These are phyloP conservation scores for Oncorhynchus masou DNA, from an alignment of 2,113 vertebrate genomes.

Conservation along the genomic window DNA sequence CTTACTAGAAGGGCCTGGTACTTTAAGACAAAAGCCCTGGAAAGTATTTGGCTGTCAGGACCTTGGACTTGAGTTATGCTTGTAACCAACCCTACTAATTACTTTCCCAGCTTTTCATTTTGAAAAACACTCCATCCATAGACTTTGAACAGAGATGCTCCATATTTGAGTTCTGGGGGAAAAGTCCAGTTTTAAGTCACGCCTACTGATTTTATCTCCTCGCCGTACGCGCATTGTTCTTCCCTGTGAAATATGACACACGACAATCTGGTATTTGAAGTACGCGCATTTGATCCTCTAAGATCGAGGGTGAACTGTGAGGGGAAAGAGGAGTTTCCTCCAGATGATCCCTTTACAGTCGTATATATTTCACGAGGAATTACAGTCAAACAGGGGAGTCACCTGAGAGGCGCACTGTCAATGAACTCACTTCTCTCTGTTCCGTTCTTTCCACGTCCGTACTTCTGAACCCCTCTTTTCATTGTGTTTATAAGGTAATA, in stretches of 20 bases:
- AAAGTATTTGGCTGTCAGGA: constrained; percentile 6
- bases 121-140: background rate
- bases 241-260: background rate
- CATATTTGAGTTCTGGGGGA: constrained; percentile 10
- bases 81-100: constrained; percentile 7
- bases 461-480: constrained; percentile 14
- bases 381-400: constrained; percentile 27
- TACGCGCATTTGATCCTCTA: background rate
- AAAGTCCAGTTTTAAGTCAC: background rate
- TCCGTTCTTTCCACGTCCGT: constrained; percentile 2
- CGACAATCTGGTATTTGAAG: background rate
- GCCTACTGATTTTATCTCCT: background rate
- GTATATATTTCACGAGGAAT: constrained; percentile 4
- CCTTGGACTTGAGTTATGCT: no score
- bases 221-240: background rate
- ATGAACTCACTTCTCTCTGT: constrained; percentile 8
- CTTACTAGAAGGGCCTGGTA: constrained; percentile 19
- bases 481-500: background rate
- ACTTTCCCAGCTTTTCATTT: constrained; percentile 12
- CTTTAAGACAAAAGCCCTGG: constrained; percentile 13
- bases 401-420: constrained; percentile 1
- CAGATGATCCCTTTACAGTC: background rate
- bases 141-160: background rate
- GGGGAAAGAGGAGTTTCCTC: background rate
- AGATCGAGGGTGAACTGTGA: background rate